phyloP scores from a whole-genome alignment of 2,797 vertebrate species.

The Hippocampus kuda region DNA sequence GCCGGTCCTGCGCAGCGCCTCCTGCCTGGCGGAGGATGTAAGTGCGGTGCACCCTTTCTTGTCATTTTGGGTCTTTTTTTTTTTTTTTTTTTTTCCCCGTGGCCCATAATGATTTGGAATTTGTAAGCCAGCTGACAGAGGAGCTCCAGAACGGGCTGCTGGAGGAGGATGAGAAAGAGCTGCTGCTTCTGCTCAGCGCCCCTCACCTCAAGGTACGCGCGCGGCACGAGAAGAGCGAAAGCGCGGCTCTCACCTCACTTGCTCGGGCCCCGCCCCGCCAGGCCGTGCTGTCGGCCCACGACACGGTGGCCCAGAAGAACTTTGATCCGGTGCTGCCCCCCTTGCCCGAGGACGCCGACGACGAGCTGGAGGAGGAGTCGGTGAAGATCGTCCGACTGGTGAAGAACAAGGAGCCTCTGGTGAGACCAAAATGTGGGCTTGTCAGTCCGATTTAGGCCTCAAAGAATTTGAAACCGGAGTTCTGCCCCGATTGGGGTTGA shows the following conservation, averaged over 20 bases:
- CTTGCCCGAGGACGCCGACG: slow-evolving; percentile 76
- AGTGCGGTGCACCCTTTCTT: slow-evolving; percentile 39
- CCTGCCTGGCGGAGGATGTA: slow-evolving; percentile 84
- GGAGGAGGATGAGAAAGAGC: slow-evolving; percentile 77
- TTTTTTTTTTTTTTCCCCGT: neutral
- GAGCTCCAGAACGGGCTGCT: slow-evolving; percentile 78
- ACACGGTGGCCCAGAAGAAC: slow-evolving; percentile 90
- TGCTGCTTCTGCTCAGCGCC: slow-evolving; percentile 79
- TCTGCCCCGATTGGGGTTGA: too few species aligned
- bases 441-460: neutral
- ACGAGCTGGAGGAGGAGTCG: slow-evolving; percentile 87
- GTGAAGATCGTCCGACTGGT: slow-evolving; percentile 91
- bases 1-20: slow-evolving; percentile 81
- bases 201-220: slow-evolving; percentile 82
- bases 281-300: slow-evolving; percentile 87
- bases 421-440: slow-evolving; percentile 38
- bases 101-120: neutral
- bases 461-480: too few species aligned
- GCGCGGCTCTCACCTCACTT: neutral
- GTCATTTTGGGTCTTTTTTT: neutral
- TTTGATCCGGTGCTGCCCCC: slow-evolving; percentile 88
- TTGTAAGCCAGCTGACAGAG: slow-evolving; percentile 73
- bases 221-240: neutral
- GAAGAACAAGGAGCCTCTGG: slow-evolving; percentile 91
- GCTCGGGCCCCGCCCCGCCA: slow-evolving; percentile 25